phyloP scores from a whole-genome alignment of 2,888 invertebrate species.

The Aradus depressus region DNA sequence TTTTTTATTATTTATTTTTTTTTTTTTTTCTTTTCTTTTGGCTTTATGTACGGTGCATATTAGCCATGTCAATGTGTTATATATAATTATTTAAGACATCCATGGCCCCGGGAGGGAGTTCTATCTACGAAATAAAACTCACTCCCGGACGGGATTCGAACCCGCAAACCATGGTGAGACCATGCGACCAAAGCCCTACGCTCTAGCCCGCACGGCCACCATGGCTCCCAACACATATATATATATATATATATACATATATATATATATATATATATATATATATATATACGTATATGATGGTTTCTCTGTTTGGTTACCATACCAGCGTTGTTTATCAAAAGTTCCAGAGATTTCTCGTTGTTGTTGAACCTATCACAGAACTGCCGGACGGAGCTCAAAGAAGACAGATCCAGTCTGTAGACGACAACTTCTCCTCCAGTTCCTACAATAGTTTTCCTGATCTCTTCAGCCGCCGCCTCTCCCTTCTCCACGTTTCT shows the following conservation, averaged over 20 bases:
- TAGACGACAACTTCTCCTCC: conserved; percentile 38
- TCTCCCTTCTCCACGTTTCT: conserved; percentile 38
- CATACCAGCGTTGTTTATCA: conserved; percentile 36
- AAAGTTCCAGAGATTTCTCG: conserved; percentile 33
- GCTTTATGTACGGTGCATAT: no score
- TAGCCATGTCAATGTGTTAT: no score
- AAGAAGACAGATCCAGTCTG: conserved; percentile 39
- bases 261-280: conserved; percentile 1
- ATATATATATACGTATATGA: background rate
- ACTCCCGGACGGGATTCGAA: no score
- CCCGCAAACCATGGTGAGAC: no score
- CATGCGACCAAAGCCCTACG: no score
- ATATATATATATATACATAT: conserved; percentile 3
- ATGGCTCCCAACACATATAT: background rate
- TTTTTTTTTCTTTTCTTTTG: no score
- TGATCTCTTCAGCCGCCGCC: conserved; percentile 34
- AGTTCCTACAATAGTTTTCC: conserved; percentile 16
- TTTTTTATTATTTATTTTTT: no score
- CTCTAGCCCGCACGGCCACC: no score
- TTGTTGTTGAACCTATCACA: conserved; percentile 34
- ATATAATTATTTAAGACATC: no score
- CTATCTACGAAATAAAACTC: no score
- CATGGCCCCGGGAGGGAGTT: no score
- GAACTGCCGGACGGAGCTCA: conserved; percentile 38
- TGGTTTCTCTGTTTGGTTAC: background rate